phyloP scores from a whole-genome alignment of 2,113 vertebrate genomes.

The Enhydra lutris region DNA sequence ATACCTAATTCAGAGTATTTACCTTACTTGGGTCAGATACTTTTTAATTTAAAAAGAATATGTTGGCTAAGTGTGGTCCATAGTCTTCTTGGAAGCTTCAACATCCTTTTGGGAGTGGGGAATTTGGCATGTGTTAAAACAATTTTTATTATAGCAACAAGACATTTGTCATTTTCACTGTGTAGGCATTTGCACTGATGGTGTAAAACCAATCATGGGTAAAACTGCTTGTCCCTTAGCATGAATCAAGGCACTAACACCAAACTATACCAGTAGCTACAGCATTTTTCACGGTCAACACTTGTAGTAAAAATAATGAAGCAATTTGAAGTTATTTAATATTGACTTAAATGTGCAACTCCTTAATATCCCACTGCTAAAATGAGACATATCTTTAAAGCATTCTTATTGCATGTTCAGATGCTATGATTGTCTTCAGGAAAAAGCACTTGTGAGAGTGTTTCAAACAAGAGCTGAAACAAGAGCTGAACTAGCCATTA shows the following conservation, averaged over 20 bases:
- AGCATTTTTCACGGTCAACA: neutral
- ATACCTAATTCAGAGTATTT: neutral
- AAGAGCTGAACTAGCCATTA: neutral
- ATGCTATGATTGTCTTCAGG: neutral
- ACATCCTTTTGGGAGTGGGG: neutral
- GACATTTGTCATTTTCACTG: neutral
- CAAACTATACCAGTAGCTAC: neutral
- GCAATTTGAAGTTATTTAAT: neutral
- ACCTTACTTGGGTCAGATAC: neutral
- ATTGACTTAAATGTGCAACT: neutral
- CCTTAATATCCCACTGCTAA: neutral
- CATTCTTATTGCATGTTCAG: neutral
- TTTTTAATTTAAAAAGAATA: neutral
- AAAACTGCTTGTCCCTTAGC: neutral
- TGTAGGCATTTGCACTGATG: neutral
- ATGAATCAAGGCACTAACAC: neutral
- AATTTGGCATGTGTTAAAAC: neutral
- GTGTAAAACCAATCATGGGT: neutral
- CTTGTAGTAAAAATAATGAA: neutral
- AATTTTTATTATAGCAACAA: neutral
- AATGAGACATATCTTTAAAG: neutral
- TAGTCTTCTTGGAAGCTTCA: neutral
- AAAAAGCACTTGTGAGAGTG: neutral
- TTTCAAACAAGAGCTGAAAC: neutral
- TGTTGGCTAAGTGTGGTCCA: neutral